Conservation (phyloP, 2,113 vertebrate species). For the Notothenia coriiceps region DNA sequence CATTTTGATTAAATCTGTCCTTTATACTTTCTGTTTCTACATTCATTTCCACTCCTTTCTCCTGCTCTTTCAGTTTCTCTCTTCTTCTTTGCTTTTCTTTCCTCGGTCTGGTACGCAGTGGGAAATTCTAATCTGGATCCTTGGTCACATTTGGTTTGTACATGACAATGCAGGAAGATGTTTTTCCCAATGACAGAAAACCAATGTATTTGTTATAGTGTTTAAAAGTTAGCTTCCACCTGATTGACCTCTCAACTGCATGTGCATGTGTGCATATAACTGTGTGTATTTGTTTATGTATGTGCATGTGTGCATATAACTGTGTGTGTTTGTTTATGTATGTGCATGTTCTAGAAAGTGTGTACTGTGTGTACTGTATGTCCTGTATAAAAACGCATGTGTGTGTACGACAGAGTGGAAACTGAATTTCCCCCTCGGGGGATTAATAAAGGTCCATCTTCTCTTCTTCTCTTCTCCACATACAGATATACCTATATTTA, state of each 20-base stretch:
- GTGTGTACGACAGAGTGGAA: no score
- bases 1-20: conserved; percentile 68
- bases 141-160: conserved; percentile 28
- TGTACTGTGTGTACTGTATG: no score
- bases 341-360: no score
- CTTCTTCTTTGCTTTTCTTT: conserved; percentile 16
- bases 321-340: no score
- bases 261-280: no score
- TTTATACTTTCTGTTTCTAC: conserved; percentile 58
- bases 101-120: conserved; percentile 31
- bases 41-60: conserved; percentile 31
- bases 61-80: conserved; percentile 8
- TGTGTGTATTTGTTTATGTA: no score
- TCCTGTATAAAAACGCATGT: no score
- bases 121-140: conserved; percentile 47
- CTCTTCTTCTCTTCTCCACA: not conserved
- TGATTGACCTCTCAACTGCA: not conserved
- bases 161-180: conserved; percentile 1
- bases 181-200: not conserved
- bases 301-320: no score
- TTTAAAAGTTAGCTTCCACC: not conserved
- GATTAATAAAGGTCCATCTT: no score
- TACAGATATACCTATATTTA: not conserved
- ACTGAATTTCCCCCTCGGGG: no score
- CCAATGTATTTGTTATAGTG: not conserved